Evolutionary conservation across 2,113 vertebrate genomes (phyloP), one percentile per base, ranked within the genome.

Genomic region (Salvelinus fontinalis): DNA sequence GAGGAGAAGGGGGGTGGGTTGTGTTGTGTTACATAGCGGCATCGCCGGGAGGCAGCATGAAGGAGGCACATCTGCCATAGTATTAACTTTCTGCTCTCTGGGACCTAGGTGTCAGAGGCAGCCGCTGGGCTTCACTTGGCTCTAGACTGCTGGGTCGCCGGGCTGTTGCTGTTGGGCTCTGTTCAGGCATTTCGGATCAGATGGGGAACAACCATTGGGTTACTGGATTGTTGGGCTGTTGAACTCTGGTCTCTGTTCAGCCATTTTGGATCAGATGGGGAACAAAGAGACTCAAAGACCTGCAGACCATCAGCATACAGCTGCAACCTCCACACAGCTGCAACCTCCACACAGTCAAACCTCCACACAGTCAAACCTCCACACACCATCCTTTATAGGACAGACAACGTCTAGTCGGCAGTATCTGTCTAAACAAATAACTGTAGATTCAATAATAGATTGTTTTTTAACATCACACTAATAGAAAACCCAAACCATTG

Each of bases 81-180:
- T 95, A 95, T 96, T 96, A 97, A 93, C 95, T 96, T 96, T 95
- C 95, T 94, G 94, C 95, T 96, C 94, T 91, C 93, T 92, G 95
- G 96, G 95, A 96, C 94, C 94, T 93, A 91, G 92, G 94, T 95
- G 95, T 95, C 95, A 94, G 90, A 88, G 79, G 48, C 51, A 51
- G 79, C 79, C 78, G 75, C 85, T 87, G 86, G 77, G 85, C 81
- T 75, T 9, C 39, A 44, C 39, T 44, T 44, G 39, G 9, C 39
- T 44, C 39, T 44, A 44, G 39, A 44, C 49, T 71, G 79, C 44
- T 31, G 16, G 71, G 60, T 64, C 9, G 1, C 60, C 4, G n/a
- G 11, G 60, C 22, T 64, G 22, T 26, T 64, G 60, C 22, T 64
- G 60, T 9, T 64, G 60, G 51, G 51, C 14, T 54, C 51, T 29